Base-by-base conservation (phyloP, 2,113 vertebrate genomes). In the Mesoclemmys tuberculata region DNA sequence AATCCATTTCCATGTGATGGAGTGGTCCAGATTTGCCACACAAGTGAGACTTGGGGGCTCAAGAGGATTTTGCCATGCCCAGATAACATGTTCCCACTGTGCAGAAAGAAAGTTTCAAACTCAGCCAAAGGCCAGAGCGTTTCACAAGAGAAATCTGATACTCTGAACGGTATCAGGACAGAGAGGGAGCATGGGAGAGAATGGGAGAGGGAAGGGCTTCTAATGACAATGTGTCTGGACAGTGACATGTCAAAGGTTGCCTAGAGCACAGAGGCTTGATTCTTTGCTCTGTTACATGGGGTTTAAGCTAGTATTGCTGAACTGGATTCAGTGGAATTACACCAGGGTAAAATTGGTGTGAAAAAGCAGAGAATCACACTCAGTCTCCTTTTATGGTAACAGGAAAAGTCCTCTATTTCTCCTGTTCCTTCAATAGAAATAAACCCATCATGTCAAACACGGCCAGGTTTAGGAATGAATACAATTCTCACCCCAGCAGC, bases 311-410 rank as follows among this genome's bases (percentile, higher is more conserved):
- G 48, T 51, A 26, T 41, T 91, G 74, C 48, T 52, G 80, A 7
- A 54, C 61, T 64, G 82, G 61, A 10, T 19, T 26, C 35, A 48
- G 21, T 83, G 35, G 75, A 38, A 82, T 85, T 93, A 41, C 85
- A 91, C 19, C 4, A 31, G 88, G 18, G 93, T 18, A 84, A 92
- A 96, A 68, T 27, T 83, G 49, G 8, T 4, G 13, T 13, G 89
- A 93, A 92, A n/a, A 56, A 89, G 79, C n/a, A 83, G 92, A 71
- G 85, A 89, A 94, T 80, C 80, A 12, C 10, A 27, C 56, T 92
- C 75, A 84, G 84, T 90, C 96, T 29, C 95, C 89, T 96, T 96
- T 96, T 95, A 94, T 92, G 96, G 92, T 86, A 90, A 89, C 85
- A 7, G 41, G 74, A 13, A 46, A 77, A 77, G 64, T 75, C 81